Conservation (phyloP, 1,140 invertebrate genomes). For the Cheumatopsyche charites region DNA sequence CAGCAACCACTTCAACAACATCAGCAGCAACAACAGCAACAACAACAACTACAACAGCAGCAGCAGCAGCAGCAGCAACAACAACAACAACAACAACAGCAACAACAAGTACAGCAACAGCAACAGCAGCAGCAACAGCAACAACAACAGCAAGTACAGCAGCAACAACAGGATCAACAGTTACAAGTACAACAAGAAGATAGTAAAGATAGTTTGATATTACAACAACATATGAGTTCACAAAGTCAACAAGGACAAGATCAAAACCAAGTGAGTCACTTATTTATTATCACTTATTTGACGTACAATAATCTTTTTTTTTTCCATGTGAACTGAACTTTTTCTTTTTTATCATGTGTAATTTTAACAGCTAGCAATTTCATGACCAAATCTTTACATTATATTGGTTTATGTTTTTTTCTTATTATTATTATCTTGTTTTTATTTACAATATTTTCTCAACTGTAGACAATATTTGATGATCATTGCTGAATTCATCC, state of each 20-base stretch:
- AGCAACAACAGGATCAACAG: slow-evolving; percentile 41
- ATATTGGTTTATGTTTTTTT: no score
- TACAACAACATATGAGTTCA: slow-evolving; percentile 39
- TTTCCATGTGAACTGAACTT: neutral
- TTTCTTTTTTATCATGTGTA: neutral
- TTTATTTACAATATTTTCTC: no score
- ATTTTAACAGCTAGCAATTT: neutral
- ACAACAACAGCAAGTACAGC: slow-evolving; percentile 44
- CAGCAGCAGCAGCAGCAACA: slow-evolving; percentile 57
- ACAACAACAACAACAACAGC: slow-evolving; percentile 56
- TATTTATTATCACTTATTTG: no score
- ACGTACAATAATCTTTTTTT: neutral
- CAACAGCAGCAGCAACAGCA: slow-evolving; percentile 55
- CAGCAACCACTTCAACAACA: slow-evolving; percentile 53
- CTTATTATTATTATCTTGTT: no score
- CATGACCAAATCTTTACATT: slow-evolving; percentile 21
- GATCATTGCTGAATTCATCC: neutral
- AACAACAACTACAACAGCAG: slow-evolving; percentile 43
- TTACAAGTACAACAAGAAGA: slow-evolving; percentile 41
- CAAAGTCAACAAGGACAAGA: slow-evolving; percentile 32
- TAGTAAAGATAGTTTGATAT: slow-evolving; percentile 45
- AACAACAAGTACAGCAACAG: slow-evolving; percentile 55
- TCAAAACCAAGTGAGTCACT: slow-evolving; percentile 35
- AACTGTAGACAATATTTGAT: no score
- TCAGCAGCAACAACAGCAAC: slow-evolving; percentile 57